Conservation (phyloP, 1,140 invertebrate genomes). For the Lordiphosa collinella region DNA sequence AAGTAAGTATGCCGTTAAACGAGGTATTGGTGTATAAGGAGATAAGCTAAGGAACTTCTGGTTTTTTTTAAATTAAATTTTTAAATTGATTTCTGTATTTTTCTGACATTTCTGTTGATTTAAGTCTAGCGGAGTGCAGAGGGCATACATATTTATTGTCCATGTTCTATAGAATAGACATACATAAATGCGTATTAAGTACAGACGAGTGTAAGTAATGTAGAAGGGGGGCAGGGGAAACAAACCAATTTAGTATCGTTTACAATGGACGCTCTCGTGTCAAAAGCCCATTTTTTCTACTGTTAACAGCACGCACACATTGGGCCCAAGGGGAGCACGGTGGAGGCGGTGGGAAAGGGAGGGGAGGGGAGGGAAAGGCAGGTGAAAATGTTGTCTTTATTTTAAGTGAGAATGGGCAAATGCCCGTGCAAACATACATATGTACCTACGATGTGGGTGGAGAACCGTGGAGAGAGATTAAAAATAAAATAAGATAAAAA, state of each 20-base stretch:
- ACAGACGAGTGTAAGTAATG: slow-evolving; percentile 9
- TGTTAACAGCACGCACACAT: slow-evolving; percentile 27
- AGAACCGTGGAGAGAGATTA: neutral
- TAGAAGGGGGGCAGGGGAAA: slow-evolving; percentile 6
- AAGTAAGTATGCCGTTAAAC: too few species aligned
- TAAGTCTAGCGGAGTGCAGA: too few species aligned
- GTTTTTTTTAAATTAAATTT: too few species aligned
- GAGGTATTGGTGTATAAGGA: too few species aligned
- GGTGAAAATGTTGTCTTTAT: slow-evolving; percentile 40
- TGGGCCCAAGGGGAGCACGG: neutral
- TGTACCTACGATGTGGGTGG: slow-evolving; percentile 3
- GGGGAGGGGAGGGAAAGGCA: neutral
- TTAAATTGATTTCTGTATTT: too few species aligned
- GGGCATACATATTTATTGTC: slow-evolving; percentile 8
- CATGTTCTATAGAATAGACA: neutral
- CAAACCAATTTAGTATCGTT: slow-evolving; percentile 71
- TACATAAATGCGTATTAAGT: slow-evolving; percentile 7
- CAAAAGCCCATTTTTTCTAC: slow-evolving; percentile 67
- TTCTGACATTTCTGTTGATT: too few species aligned
- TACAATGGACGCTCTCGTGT: slow-evolving; percentile 71
- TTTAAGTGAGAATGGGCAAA: slow-evolving; percentile 5
- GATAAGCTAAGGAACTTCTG: too few species aligned
- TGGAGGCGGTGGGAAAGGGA: neutral
- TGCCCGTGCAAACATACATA: neutral
- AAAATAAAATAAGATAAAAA: too few species aligned